Evolutionary conservation across 2,797 vertebrate genomes (phyloP).

Genomic region (Mormyrops boulengeri): DNA sequence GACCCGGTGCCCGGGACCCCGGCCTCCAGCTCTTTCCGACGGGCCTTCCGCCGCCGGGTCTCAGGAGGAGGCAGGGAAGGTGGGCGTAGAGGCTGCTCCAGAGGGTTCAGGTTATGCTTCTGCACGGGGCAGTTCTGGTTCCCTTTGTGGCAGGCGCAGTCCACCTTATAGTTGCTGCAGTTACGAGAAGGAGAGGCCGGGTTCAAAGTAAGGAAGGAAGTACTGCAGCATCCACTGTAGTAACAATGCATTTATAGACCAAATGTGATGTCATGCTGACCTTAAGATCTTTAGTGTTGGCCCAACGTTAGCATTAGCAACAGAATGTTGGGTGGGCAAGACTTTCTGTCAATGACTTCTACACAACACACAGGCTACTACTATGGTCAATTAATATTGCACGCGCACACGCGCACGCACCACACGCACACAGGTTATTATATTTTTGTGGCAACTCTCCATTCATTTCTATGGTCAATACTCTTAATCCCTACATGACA

Average conservation of each 20-base stretch:
- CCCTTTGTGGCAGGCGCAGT: slow-evolving; percentile 96
- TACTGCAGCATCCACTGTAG: background rate
- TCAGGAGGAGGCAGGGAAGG: slow-evolving; percentile 70
- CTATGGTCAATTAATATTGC: background rate
- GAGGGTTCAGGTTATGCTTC: slow-evolving; percentile 84
- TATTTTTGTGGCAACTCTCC: background rate
- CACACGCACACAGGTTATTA: background rate
- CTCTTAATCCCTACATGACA: background rate
- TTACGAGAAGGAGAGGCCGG: slow-evolving; percentile 17
- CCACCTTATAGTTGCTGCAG: slow-evolving; percentile 94
- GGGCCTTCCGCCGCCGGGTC: slow-evolving; percentile 85
- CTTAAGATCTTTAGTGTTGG: background rate
- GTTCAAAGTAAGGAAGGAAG: background rate
- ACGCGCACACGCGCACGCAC: background rate
- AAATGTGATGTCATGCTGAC: background rate
- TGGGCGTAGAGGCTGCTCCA: slow-evolving; percentile 69
- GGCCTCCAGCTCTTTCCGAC: slow-evolving; percentile 79
- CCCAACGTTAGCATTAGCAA: background rate
- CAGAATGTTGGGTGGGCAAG: background rate
- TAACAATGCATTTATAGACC: background rate
- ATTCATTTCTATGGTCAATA: background rate
- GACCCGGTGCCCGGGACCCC: slow-evolving; percentile 52
- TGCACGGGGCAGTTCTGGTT: slow-evolving; percentile 97
- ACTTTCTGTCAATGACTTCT: background rate
- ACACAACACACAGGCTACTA: background rate